These are phyloP conservation scores for Bucco capensis DNA, from an alignment of 2,113 vertebrate species.

Conservation along the genomic window DNA sequence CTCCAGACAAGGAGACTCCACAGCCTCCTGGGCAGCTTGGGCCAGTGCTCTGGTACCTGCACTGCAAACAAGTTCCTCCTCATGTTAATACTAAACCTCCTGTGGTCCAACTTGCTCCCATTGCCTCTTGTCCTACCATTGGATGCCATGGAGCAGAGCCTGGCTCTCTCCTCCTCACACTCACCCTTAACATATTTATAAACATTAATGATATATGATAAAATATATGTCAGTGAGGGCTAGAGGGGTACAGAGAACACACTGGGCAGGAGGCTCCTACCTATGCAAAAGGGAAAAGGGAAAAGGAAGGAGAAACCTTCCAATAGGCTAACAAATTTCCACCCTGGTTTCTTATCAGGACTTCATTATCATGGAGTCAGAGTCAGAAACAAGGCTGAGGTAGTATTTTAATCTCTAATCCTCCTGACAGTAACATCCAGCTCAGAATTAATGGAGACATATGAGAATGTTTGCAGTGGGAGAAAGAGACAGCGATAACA, in stretches of 20 bases:
- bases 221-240: neutral
- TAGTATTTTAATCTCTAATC: slow-evolving; percentile 47
- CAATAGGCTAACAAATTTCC: neutral
- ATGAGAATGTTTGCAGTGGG: slow-evolving; percentile 56
- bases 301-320: neutral
- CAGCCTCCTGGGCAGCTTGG: too few species aligned
- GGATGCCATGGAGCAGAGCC: too few species aligned
- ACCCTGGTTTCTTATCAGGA: slow-evolving; percentile 14
- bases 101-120: too few species aligned
- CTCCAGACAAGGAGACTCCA: too few species aligned
- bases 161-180: too few species aligned
- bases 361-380: neutral
- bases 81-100: too few species aligned
- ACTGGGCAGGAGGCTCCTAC: neutral
- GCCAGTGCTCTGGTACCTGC: too few species aligned
- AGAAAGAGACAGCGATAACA: slow-evolving; percentile 52
- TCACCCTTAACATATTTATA: too few species aligned
- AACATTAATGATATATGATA: too few species aligned
- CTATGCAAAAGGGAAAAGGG: neutral
- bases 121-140: too few species aligned
- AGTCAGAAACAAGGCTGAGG: slow-evolving; percentile 46
- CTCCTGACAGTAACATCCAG: slow-evolving; percentile 34
- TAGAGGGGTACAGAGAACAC: neutral
- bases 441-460: slow-evolving; percentile 65
- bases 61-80: too few species aligned